Percentiles rank a stretch among this genome's conserved stretches.
These are phyloP conservation scores for Heliconius himera DNA, from an alignment of 1,140 invertebrate genomes.

Conservation along the genomic window DNA sequence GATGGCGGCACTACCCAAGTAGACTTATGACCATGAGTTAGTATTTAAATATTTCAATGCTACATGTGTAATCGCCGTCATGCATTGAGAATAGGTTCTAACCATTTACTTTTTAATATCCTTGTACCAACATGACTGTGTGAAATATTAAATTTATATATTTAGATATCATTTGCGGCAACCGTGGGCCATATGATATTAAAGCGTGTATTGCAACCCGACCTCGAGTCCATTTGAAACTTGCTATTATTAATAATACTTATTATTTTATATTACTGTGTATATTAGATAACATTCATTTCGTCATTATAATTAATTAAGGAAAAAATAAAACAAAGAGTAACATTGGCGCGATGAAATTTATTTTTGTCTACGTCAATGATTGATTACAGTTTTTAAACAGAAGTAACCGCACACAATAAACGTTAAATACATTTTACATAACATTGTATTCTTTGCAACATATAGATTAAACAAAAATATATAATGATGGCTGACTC, in stretches of 20 bases:
- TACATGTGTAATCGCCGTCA: constrained; percentile 5
- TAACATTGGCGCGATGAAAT: constrained; percentile 70
- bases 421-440: constrained; percentile 57
- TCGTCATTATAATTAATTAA: neutral
- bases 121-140: neutral
- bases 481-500: constrained; percentile 69
- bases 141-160: constrained; percentile 4
- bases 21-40: neutral
- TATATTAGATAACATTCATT: neutral
- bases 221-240: neutral
- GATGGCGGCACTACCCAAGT: neutral
- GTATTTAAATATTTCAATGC: constrained; percentile 10
- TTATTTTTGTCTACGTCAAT: constrained; percentile 76
- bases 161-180: neutral
- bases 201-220: neutral
- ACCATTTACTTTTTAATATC: constrained; percentile 10
- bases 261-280: neutral
- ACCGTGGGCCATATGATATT: neutral
- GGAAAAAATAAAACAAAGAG: constrained; percentile 54
- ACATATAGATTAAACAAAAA: constrained; percentile 68
- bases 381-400: constrained; percentile 68
- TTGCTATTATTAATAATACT: neutral
- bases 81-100: neutral
- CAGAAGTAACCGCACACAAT: constrained; percentile 54
- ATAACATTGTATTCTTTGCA: constrained; percentile 63